phyloP scores from a whole-genome alignment of 1,140 invertebrate species.

The Drosophila cardini region DNA sequence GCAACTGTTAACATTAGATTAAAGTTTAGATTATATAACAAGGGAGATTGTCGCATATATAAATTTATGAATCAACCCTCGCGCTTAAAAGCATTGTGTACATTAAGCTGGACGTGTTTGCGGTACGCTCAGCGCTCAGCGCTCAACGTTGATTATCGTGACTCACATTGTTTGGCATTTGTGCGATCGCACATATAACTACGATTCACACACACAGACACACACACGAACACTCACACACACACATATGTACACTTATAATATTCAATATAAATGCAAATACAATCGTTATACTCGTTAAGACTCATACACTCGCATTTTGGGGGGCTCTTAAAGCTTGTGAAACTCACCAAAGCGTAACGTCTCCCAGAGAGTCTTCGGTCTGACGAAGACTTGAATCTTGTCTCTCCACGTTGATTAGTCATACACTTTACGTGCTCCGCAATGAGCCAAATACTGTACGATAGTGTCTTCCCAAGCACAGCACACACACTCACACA shows the following conservation, averaged over 20 bases:
- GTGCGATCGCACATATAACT: conserved; percentile 67
- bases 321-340: conserved; percentile 37
- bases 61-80: conserved; percentile 25
- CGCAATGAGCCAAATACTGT: conserved; percentile 48
- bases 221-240: conserved; percentile 1
- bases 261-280: conserved; percentile 57
- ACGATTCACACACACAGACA: conserved; percentile 32
- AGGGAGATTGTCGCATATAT: neutral
- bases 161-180: conserved; percentile 81
- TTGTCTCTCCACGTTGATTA: conserved; percentile 47
- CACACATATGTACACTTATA: neutral
- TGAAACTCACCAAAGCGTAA: conserved; percentile 49
- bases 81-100: conserved; percentile 26
- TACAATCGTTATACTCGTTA: conserved; percentile 46
- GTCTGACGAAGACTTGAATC: neutral
- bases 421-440: conserved; percentile 52
- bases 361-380: conserved; percentile 42
- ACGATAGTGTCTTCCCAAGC: conserved; percentile 37
- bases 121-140: conserved; percentile 57
- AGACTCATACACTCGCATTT: conserved; percentile 58
- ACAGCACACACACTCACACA: conserved; percentile 2
- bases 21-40: neutral
- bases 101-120: conserved; percentile 67
- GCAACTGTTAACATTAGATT: too few species aligned
- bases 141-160: conserved; percentile 74